phyloP scores from a whole-genome alignment of 2,888 invertebrate genomes.

The Eupithecia abbreviata region DNA sequence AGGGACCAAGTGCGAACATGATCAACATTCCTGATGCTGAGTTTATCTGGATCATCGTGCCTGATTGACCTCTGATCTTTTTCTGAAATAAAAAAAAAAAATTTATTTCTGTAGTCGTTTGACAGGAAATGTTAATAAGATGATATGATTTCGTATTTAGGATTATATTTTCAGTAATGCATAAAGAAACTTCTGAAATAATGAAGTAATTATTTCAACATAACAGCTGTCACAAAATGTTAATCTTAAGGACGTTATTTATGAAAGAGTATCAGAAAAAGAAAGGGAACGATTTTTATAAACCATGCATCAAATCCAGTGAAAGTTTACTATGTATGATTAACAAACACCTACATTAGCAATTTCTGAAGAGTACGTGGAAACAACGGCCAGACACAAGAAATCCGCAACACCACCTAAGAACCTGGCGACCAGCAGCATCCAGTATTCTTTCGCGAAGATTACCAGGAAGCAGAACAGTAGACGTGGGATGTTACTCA shows the following conservation, averaged over 20 bases:
- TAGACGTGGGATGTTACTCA: constrained; percentile 44
- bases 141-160: not conserved
- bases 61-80: constrained; percentile 57
- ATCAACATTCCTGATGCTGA: constrained; percentile 53
- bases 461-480: constrained; percentile 39
- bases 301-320: not conserved
- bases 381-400: constrained; percentile 41
- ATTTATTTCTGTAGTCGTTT: not conserved
- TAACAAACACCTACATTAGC: constrained; percentile 49
- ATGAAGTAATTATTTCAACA: not conserved
- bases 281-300: not conserved
- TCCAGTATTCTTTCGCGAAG: constrained; percentile 51
- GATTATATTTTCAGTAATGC: not conserved
- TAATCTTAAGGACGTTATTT: not conserved
- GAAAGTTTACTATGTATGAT: not conserved
- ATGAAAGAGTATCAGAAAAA: not conserved
- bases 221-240: not conserved
- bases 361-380: constrained; percentile 53
- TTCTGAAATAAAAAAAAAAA: constrained; percentile 46
- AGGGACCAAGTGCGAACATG: constrained; percentile 57
- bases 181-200: not conserved
- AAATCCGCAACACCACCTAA: constrained; percentile 40
- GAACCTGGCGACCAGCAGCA: constrained; percentile 47
- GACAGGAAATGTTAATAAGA: not conserved
- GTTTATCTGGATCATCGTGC: constrained; percentile 55